These are phyloP conservation scores for Acanthisitta chloris DNA, from an alignment of 2,113 vertebrate species.

Conservation along the genomic window DNA sequence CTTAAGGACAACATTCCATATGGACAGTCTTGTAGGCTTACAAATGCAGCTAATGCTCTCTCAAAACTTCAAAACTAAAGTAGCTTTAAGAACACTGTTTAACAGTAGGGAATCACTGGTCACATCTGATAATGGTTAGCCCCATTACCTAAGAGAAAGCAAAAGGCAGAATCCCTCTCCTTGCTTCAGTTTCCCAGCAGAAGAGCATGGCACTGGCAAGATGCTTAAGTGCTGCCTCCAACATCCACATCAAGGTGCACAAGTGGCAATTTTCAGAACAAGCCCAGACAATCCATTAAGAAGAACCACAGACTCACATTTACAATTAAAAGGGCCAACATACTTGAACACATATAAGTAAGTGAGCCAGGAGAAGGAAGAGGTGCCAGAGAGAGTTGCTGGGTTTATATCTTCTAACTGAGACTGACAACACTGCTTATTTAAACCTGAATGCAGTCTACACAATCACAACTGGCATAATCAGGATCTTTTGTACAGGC, in stretches of 20 bases:
- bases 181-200: neutral
- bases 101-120: neutral
- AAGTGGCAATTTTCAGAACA: neutral
- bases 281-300: neutral
- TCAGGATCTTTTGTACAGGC: neutral
- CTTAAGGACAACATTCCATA: neutral
- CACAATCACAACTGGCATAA: neutral
- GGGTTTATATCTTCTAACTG: neutral
- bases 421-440: neutral
- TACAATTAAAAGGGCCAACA: neutral
- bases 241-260: fast-evolving
- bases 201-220: neutral
- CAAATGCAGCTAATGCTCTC: neutral
- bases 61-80: neutral
- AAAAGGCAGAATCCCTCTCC: neutral
- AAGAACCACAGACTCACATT: neutral
- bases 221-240: fast-evolving
- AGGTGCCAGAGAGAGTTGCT: neutral
- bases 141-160: neutral
- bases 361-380: neutral
- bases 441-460: neutral
- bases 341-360: neutral
- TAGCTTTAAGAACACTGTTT: neutral
- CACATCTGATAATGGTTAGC: neutral
- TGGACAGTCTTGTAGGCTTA: neutral